Evolutionary conservation across 2,113 vertebrate species (phyloP).

Genomic region (Caranx melampygus): DNA sequence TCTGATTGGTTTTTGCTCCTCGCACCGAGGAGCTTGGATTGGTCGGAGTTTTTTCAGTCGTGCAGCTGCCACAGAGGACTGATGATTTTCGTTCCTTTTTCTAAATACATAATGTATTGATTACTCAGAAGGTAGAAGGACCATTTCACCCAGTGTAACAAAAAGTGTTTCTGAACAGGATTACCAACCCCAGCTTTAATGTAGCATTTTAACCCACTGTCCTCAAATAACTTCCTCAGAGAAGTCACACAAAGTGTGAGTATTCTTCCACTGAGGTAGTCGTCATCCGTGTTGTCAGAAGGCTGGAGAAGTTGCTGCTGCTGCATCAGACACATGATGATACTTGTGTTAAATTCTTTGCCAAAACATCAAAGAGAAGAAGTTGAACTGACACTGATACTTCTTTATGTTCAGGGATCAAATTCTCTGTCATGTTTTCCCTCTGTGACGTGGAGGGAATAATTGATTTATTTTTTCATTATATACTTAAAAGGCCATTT

Average conservation of each 20-base stretch:
- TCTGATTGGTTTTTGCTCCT: no score
- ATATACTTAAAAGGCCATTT: constrained; percentile 41
- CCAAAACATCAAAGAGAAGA: constrained; percentile 36
- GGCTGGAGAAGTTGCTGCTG: neutral
- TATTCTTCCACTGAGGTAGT: neutral
- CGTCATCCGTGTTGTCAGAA: neutral
- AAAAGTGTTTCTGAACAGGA: no score
- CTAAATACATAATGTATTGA: no score
- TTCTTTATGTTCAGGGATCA: constrained; percentile 17
- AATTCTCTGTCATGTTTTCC: constrained; percentile 27
- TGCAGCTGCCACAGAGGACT: no score
- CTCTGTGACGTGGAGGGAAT: neutral
- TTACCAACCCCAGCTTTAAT: no score
- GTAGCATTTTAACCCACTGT: neutral
- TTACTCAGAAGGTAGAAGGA: no score
- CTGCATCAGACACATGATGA: neutral
- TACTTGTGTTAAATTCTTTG: constrained; percentile 1
- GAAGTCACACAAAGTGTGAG: neutral
- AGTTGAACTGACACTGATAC: constrained; percentile 6
- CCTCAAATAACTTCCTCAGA: neutral
- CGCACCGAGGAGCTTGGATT: no score
- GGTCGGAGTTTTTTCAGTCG: no score
- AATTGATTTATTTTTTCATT: constrained; percentile 43
- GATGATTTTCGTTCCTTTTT: no score
- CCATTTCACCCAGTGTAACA: no score